Percentiles rank a stretch among this genome's conserved stretches.
Evolutionary conservation across 2,113 vertebrate species (phyloP).

Genomic region (Hipposideros armiger): DNA sequence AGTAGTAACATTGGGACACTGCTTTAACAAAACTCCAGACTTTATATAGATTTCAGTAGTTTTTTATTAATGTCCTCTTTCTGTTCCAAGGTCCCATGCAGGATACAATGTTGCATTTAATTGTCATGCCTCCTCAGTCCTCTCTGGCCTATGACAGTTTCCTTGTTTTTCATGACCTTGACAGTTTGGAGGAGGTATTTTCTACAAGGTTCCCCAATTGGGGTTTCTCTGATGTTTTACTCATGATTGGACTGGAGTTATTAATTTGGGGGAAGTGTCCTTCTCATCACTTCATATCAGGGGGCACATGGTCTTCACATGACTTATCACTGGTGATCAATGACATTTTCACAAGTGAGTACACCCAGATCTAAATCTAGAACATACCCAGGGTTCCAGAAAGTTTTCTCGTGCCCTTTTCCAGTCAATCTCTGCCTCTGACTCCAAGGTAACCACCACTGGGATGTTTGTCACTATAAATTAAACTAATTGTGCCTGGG

Average conservation of each 20-base stretch:
- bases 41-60: neutral
- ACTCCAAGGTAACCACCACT: neutral
- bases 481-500: neutral
- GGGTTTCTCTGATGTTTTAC: neutral
- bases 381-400: neutral
- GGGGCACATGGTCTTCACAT: neutral
- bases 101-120: neutral
- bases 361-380: neutral
- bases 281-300: rapidly evolving
- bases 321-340: neutral
- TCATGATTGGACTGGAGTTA: neutral
- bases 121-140: neutral
- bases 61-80: neutral
- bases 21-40: neutral
- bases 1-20: rapidly evolving
- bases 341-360: neutral
- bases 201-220: neutral
- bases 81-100: neutral
- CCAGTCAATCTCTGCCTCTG: neutral
- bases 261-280: neutral
- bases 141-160: neutral
- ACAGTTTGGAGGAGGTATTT: neutral
- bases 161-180: neutral
- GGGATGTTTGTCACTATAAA: neutral
- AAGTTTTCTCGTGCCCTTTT: neutral